These are phyloP conservation scores for Peucedramus taeniatus DNA, from an alignment of 2,113 vertebrate species.

Conservation along the genomic window DNA sequence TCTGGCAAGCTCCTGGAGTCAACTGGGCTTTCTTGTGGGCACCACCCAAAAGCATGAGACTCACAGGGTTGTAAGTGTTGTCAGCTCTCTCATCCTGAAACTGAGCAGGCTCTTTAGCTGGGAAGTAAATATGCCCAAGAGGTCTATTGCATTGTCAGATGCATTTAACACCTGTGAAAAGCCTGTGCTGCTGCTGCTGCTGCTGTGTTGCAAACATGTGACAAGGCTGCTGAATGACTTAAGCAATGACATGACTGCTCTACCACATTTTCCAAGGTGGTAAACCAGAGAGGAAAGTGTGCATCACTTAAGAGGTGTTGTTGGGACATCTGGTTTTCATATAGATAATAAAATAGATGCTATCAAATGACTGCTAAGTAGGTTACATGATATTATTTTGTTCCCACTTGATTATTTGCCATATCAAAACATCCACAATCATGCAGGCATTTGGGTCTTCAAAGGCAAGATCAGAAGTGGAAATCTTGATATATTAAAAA, in stretches of 20 bases:
- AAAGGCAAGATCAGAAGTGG: background rate
- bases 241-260: background rate
- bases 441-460: background rate
- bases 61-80: background rate
- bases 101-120: background rate
- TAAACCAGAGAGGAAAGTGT: background rate
- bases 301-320: background rate
- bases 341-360: background rate
- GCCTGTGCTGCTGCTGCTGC: background rate
- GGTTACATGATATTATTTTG: background rate
- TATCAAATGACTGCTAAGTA: background rate
- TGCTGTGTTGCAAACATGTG: background rate
- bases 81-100: background rate
- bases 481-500: background rate
- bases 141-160: background rate
- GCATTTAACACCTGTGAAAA: background rate
- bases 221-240: background rate
- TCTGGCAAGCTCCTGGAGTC: background rate
- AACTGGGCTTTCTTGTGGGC: background rate
- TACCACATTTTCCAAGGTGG: background rate
- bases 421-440: background rate
- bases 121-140: background rate
- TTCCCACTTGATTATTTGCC: background rate
- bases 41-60: background rate
- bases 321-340: background rate